Evolutionary conservation across 2,888 invertebrate genomes (phyloP).

Genomic region (Chymomyza procnemis): DNA sequence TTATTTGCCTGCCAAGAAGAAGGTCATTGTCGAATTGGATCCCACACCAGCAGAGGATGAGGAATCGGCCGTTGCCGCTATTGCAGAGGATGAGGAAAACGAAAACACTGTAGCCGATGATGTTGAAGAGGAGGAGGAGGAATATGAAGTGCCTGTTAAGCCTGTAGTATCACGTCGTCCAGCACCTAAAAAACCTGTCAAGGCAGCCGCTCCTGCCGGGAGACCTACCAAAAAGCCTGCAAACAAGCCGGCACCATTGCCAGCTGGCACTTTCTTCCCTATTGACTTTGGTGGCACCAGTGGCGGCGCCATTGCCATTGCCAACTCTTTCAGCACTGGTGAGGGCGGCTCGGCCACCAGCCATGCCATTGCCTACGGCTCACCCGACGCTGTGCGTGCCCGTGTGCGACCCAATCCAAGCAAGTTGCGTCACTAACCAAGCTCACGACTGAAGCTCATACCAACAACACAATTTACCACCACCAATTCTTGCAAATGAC

Average conservation of each 20-base stretch:
- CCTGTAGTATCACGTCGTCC: constrained; percentile 73
- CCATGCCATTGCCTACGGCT: constrained; percentile 78
- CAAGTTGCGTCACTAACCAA: constrained; percentile 63
- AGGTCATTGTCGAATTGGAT: constrained; percentile 75
- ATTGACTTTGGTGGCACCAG: constrained; percentile 77
- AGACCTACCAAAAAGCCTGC: constrained; percentile 38
- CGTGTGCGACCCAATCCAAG: constrained; percentile 68
- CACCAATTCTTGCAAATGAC: constrained; percentile 39
- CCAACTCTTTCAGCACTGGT: constrained; percentile 78
- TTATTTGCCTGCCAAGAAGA: constrained; percentile 75
- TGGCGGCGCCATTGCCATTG: constrained; percentile 78
- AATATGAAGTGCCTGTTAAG: constrained; percentile 48
- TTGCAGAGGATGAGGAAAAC: constrained; percentile 60
- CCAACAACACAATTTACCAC: neutral
- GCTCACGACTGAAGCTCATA: constrained; percentile 40
- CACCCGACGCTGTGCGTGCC: constrained; percentile 73
- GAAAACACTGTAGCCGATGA: constrained; percentile 62
- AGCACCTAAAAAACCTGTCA: constrained; percentile 53
- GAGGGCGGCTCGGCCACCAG: constrained; percentile 78
- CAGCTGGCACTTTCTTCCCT: constrained; percentile 78
- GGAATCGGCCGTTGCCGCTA: constrained; percentile 49
- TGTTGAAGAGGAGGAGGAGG: constrained; percentile 64
- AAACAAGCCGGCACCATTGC: constrained; percentile 66
- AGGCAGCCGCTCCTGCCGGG: constrained; percentile 43
- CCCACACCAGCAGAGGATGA: constrained; percentile 65